Base-by-base conservation (phyloP, 1,140 invertebrate genomes). In the Plodia interpunctella region DNA sequence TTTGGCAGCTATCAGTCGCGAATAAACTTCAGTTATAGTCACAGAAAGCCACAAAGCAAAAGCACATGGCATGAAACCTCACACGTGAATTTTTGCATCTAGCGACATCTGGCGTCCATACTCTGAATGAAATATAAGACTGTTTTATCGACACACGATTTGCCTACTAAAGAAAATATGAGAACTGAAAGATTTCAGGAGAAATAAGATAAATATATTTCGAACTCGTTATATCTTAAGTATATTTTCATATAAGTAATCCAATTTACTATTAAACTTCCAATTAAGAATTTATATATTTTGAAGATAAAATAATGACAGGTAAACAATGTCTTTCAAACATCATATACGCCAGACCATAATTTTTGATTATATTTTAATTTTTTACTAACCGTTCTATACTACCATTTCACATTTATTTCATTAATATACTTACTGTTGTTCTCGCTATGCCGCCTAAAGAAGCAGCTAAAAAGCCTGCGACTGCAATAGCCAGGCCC, bases 391-490 rank as follows among this genome's bases (percentile, higher is more conserved):
- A 25, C 21, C 21, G 21, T 25, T 3, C 2, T 3, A 6, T 6
- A 25, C 21, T 25, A 6, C 21, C 21, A 3, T 25, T 25, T 25
- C 2, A 25, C 21, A 25, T 25, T 25, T 6, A 25, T 25, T 25
- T 3, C 21, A 3, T 25, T 17, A 44, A 44, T 1, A 44, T 15
- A 15, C 2, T 3, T 15, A 1, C 38, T 44, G 1, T 17, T 13
- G 32, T 25, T 44, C 5, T 6, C 13, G 15, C n/a, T 8, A 87
- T 86, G 84, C 78, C 83, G 25, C 82, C 82, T 17, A 87, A 83
- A 62, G 78, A 83, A 60, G 51, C 63, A 0, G 50, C 57, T 0
- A 85, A 85, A 63, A 86, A 86, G 63, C 52, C 66, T 5, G 4
- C 69, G 10, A 62, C 68, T 0, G 51, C 60, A 63, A 38, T 78